These are phyloP conservation scores for Drosophila kanapiae DNA, from an alignment of 1,140 invertebrate genomes.

Conservation along the genomic window DNA sequence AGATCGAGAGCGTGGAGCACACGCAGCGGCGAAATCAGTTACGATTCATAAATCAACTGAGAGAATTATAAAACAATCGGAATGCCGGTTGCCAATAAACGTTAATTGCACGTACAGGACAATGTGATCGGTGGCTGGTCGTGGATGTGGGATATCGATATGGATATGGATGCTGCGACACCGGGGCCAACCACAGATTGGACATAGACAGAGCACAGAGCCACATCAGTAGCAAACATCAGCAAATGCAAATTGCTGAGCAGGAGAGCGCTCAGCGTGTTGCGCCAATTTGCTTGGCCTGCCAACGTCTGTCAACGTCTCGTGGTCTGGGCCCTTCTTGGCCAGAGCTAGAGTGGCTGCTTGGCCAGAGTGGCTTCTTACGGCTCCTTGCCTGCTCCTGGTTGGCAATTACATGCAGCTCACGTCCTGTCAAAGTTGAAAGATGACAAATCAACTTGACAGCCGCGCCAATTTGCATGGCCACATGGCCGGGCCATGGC, in stretches of 20 bases:
- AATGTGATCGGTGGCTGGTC: slow-evolving; percentile 47
- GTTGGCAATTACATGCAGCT: slow-evolving; percentile 76
- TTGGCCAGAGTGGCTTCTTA: slow-evolving; percentile 29
- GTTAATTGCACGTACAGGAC: slow-evolving; percentile 58
- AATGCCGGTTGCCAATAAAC: slow-evolving; percentile 44
- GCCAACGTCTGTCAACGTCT: slow-evolving; percentile 75
- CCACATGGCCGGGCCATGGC: slow-evolving; percentile 61
- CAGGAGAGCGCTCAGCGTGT: slow-evolving; percentile 53
- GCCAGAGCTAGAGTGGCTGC: slow-evolving; percentile 8
- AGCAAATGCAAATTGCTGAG: slow-evolving; percentile 46
- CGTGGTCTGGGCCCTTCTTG: slow-evolving; percentile 35
- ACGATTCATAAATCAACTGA: slow-evolving; percentile 62
- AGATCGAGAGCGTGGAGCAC: slow-evolving; percentile 27
- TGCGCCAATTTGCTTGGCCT: slow-evolving; percentile 77
- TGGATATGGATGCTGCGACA: slow-evolving; percentile 29
- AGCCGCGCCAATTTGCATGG: slow-evolving; percentile 78
- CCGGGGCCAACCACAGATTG: slow-evolving; percentile 11
- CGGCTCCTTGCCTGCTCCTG: slow-evolving; percentile 31
- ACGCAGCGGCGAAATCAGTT: slow-evolving; percentile 31
- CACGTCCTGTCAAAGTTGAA: slow-evolving; percentile 82
- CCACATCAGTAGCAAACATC: slow-evolving; percentile 35
- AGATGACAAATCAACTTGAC: slow-evolving; percentile 83
- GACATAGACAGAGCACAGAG: slow-evolving; percentile 6
- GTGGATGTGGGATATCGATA: slow-evolving; percentile 29
- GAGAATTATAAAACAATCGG: slow-evolving; percentile 75